Base-by-base conservation (phyloP, 2,113 vertebrate genomes). In the Malurus cyaneus region DNA sequence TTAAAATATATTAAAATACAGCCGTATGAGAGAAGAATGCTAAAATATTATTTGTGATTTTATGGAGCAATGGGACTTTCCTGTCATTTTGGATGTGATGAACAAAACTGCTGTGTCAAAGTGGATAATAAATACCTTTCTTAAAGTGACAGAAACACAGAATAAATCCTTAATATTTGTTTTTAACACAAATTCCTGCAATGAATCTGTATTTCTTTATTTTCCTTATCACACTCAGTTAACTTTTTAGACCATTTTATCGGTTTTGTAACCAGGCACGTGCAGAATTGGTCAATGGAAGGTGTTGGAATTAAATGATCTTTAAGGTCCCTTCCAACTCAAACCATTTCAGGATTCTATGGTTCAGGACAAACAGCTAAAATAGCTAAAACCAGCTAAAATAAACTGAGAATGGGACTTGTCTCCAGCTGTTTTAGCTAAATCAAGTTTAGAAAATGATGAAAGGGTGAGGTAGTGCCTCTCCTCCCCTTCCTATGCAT, bases 71-170 rank as follows among this genome's bases (percentile, higher is more conserved):
- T 21, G 36, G 6, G 21, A 67, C 44, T 71, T 86, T 70, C 11
- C 26, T 44, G 16, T 16, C 20, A 20, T 56, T 59, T 80, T 28
- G 4, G 23, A 39, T 14, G 5, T 29, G 44, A 29, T 3, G 42
- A 65, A 34, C 6, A 64, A 36, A 83, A 15, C 25, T 17, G 3
- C 9, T 42, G 8, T 23, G 47, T 36, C 18, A 36, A 71, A 89
- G 11, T 7, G 14, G 18, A 26, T 11, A 36, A 44, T 15, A 56
- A 80, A 41, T 26, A 28, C 11, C 3, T 41, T 64, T 34, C 25
- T 76, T n/a, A 52, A 69, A 86, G 39, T 0, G 0, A 53, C 12
- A 80, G 52, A 4, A 80, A 1, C 18, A 65, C 2, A 8, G 0
- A 42, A 31, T 42, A 59, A n/a, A 61, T n/a, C 7, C 39, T 56